Conservation (phyloP, 2,797 vertebrate species). For the Phrynocephalus guinanensis region DNA sequence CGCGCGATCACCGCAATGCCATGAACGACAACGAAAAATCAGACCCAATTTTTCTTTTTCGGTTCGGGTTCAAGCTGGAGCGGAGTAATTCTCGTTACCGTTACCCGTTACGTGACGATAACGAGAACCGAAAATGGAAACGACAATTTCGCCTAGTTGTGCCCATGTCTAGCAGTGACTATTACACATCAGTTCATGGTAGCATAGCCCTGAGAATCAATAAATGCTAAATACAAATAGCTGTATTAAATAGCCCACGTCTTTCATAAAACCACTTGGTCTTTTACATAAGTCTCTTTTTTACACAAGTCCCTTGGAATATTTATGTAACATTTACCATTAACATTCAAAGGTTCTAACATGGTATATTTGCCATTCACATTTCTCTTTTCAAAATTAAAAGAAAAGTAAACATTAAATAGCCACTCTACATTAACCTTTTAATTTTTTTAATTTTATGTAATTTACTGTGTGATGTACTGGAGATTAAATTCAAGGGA, state of each 20-base stretch:
- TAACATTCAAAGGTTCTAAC: conserved; percentile 26
- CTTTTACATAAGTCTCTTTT: neutral
- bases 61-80: too few species aligned
- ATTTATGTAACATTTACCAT: neutral
- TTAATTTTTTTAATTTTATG: neutral
- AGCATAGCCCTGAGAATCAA: neutral
- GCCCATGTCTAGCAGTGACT: neutral
- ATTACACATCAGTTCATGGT: neutral
- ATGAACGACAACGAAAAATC: too few species aligned
- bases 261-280: neutral
- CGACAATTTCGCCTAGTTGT: too few species aligned
- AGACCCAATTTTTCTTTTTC: too few species aligned
- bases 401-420: conserved; percentile 59
- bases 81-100: too few species aligned
- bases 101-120: too few species aligned
- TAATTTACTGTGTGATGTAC: neutral
- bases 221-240: neutral
- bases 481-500: neutral
- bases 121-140: too few species aligned
- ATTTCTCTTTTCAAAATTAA: neutral
- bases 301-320: conserved; percentile 51
- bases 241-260: neutral
- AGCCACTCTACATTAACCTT: neutral
- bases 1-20: too few species aligned
- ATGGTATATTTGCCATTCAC: conserved; percentile 30